Percentiles rank a stretch among this genome's conserved stretches.
phyloP scores from a whole-genome alignment of 2,888 invertebrate species.

The Metopia argyrocephala region DNA sequence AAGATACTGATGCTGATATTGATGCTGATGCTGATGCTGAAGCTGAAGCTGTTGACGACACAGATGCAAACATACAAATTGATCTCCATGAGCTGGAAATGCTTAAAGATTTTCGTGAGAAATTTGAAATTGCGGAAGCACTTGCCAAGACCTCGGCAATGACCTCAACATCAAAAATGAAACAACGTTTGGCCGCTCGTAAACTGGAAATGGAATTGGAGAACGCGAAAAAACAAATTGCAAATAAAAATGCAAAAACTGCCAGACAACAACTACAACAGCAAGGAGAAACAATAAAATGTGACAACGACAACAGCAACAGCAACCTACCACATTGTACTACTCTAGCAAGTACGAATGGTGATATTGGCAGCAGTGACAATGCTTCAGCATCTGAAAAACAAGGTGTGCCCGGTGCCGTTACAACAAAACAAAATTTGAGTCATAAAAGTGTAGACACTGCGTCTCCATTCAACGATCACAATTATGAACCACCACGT shows the following conservation, averaged over 20 bases:
- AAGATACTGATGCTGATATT: conserved; percentile 2
- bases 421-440: conserved; percentile 50
- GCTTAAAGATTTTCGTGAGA: conserved; percentile 78
- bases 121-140: conserved; percentile 81
- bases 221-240: conserved; percentile 65
- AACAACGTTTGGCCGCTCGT: conserved; percentile 80
- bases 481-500: conserved; percentile 81
- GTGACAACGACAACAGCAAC: conserved; percentile 3
- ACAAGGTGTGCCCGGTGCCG: conserved; percentile 62
- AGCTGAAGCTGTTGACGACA: conserved; percentile 24
- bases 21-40: conserved; percentile 28
- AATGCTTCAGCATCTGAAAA: conserved; percentile 8
- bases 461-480: conserved; percentile 67
- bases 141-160: conserved; percentile 81
- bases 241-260: conserved; percentile 28
- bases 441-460: conserved; percentile 64
- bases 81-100: conserved; percentile 67
- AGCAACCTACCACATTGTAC: conserved; percentile 21
- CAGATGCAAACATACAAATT: conserved; percentile 39
- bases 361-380: conserved; percentile 1
- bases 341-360: conserved; percentile 35
- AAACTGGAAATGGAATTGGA: conserved; percentile 80
- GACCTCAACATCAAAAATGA: conserved; percentile 80
- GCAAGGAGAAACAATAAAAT: conserved; percentile 1
- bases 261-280: conserved; percentile 15